These are phyloP conservation scores for Labroides dimidiatus DNA, from an alignment of 2,797 vertebrate species.

Conservation along the genomic window DNA sequence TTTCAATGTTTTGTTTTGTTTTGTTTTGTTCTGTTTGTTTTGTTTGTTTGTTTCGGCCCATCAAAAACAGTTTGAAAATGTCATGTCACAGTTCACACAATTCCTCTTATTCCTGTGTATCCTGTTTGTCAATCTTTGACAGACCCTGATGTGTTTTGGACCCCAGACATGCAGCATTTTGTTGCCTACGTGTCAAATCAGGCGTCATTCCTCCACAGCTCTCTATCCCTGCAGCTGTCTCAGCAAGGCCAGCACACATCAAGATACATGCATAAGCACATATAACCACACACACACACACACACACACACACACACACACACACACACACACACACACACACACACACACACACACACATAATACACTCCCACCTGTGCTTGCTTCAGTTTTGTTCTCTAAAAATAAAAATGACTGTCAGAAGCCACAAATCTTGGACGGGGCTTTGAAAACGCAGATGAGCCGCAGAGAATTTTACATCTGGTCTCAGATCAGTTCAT, in stretches of 20 bases:
- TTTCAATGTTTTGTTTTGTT: constrained; percentile 6
- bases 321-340: constrained; percentile 36
- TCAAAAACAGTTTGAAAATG: not conserved
- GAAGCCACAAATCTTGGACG: constrained; percentile 66
- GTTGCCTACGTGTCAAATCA: constrained; percentile 72
- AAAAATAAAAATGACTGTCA: constrained; percentile 74
- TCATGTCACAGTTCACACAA: not conserved
- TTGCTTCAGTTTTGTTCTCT: constrained; percentile 55
- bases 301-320: too few species aligned
- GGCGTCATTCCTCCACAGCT: constrained; percentile 27
- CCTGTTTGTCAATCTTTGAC: constrained; percentile 26
- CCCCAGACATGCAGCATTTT: constrained; percentile 8
- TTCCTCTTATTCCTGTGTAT: not conserved
- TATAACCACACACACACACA: constrained; percentile 6
- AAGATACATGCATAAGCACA: constrained; percentile 9
- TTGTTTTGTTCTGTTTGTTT: too few species aligned
- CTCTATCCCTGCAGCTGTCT: constrained; percentile 50
- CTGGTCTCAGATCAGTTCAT: constrained; percentile 67
- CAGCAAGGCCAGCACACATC: constrained; percentile 25
- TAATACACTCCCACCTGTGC: constrained; percentile 53
- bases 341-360: constrained; percentile 4
- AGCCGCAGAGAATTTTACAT: constrained; percentile 67
- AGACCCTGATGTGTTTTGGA: constrained; percentile 31
- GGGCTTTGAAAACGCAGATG: constrained; percentile 65
- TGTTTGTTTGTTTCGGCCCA: not conserved